Evolutionary conservation across 2,113 vertebrate species (phyloP).

Genomic region (Phainopepla nitens): DNA sequence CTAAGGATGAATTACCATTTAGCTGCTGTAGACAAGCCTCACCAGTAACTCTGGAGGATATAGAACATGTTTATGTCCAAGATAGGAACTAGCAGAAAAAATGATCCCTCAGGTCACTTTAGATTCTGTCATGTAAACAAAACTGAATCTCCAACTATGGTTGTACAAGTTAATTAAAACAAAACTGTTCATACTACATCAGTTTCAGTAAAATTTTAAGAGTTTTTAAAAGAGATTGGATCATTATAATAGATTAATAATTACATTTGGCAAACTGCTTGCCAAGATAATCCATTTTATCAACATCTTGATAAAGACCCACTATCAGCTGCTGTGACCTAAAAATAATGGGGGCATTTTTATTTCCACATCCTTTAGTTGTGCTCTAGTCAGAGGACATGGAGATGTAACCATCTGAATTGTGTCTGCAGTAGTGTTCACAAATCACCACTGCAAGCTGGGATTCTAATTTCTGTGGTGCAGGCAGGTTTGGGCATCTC

Average conservation of each 20-base stretch:
- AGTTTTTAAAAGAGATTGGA: not conserved
- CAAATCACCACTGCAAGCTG: not conserved
- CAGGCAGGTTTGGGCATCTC: not conserved
- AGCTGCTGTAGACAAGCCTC: not conserved
- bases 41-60: not conserved
- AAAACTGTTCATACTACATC: constrained; percentile 11
- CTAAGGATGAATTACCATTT: not conserved
- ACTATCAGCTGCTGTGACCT: not conserved
- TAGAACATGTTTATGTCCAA: not conserved
- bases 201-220: not conserved
- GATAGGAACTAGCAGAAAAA: constrained; percentile 29
- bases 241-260: not conserved
- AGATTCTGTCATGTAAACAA: constrained; percentile 44
- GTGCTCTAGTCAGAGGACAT: not conserved
- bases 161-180: not conserved
- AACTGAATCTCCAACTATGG: not conserved
- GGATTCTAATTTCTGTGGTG: not conserved
- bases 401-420: not conserved
- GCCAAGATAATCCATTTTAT: not conserved
- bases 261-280: constrained; percentile 3
- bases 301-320: not conserved
- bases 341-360: not conserved
- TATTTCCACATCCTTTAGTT: not conserved
- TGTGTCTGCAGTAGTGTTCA: not conserved
- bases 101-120: constrained; percentile 16